Conservation (phyloP, 2,113 vertebrate species). For the Tetrao urogallus region DNA sequence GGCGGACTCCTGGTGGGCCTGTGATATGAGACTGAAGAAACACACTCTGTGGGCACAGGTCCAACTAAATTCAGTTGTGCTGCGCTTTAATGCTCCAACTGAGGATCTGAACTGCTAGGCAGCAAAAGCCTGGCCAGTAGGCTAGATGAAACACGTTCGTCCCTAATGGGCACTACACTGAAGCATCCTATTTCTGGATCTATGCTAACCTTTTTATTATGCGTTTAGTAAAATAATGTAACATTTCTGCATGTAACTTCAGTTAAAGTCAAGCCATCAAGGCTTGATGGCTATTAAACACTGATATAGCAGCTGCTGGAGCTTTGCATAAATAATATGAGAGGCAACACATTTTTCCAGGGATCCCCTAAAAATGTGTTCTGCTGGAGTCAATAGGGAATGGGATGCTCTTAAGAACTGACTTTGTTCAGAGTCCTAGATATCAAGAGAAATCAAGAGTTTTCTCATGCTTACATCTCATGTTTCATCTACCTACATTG, state of each 20-base stretch:
- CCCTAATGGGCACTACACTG: not conserved
- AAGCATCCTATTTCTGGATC: not conserved
- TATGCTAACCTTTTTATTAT: not conserved
- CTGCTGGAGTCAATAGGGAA: not conserved
- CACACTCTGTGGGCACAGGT: rapidly evolving
- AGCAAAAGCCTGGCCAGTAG: not conserved
- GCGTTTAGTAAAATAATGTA: not conserved
- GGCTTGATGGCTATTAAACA: not conserved
- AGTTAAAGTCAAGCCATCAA: not conserved
- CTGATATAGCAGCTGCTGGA: not conserved
- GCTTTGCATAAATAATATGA: not conserved
- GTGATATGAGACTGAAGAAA: rapidly evolving
- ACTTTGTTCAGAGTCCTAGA: not conserved
- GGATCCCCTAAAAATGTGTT: not conserved
- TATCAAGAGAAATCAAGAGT: not conserved
- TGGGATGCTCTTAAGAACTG: not conserved
- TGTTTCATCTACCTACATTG: not conserved
- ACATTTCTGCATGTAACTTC: not conserved
- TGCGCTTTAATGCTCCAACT: not conserved
- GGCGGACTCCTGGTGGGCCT: not conserved
- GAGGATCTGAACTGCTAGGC: not conserved
- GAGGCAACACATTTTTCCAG: not conserved
- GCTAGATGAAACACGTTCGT: not conserved
- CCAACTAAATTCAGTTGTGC: not conserved
- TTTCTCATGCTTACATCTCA: not conserved